Conservation (phyloP, 2,888 invertebrate species). For the Standfussiana lucernea region DNA sequence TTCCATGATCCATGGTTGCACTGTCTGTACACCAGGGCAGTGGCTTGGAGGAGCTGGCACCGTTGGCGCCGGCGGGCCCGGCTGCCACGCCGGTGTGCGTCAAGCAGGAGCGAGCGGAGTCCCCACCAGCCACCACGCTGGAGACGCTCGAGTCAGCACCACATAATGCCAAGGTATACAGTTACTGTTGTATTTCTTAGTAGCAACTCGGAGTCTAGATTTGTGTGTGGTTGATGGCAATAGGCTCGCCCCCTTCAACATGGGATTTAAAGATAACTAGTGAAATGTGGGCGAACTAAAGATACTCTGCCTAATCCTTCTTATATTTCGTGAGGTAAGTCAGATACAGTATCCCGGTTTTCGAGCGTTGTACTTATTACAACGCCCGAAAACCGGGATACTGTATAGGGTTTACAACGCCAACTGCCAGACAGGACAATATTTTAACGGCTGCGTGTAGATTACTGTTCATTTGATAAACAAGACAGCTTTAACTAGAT, state of each 20-base stretch:
- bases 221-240: background rate
- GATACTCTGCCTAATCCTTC: background rate
- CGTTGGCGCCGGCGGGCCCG: conserved; percentile 87
- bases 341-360: too few relatives aligned
- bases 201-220: background rate
- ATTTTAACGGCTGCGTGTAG: background rate
- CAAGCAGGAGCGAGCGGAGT: conserved; percentile 78
- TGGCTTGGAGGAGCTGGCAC: conserved; percentile 85
- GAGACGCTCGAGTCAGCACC: conserved; percentile 93
- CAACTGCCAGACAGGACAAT: too few relatives aligned
- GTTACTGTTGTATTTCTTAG: background rate
- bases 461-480: background rate
- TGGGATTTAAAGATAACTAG: background rate
- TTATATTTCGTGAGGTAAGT: background rate
- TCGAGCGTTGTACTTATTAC: too few relatives aligned
- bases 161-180: conserved; percentile 64
- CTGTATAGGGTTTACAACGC: too few relatives aligned
- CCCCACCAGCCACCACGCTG: conserved; percentile 89
- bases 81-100: conserved; percentile 85
- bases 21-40: conserved; percentile 50
- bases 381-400: too few relatives aligned
- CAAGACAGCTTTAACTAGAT: conserved; percentile 5
- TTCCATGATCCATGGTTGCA: too few relatives aligned
- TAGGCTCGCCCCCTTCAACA: background rate
- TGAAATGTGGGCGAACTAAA: background rate